Evolutionary conservation across 92 coral and sea anemone species (phyloP).

Genomic region (Blastomussa wellsi): DNA sequence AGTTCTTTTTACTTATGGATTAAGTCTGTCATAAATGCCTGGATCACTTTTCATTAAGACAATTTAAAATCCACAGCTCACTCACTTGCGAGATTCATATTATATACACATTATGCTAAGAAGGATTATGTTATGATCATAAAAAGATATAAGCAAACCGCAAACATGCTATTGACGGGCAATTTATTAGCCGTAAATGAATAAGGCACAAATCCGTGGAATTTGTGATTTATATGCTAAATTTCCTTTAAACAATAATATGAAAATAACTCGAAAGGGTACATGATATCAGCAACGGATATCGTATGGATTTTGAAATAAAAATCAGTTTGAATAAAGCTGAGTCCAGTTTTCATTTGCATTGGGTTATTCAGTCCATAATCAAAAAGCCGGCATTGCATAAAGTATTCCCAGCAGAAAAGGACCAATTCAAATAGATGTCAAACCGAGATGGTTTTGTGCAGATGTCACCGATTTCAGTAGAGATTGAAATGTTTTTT

Average conservation of each 20-base stretch:
- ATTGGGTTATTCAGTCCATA: background rate
- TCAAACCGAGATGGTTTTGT: constrained; percentile 5
- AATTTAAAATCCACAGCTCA: background rate
- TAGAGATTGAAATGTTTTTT: background rate
- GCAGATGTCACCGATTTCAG: background rate
- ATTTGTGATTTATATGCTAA: constrained; percentile 12
- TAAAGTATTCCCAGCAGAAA: background rate
- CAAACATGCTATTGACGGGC: background rate
- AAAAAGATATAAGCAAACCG: constrained; percentile 8
- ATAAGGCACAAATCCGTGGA: background rate
- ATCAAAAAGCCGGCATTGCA: background rate
- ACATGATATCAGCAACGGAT: background rate
- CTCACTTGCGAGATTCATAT: background rate
- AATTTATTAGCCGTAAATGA: constrained; percentile 13
- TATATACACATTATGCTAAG: background rate
- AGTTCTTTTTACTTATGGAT: background rate
- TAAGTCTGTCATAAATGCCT: background rate
- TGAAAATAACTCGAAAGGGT: background rate
- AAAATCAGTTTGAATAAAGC: background rate
- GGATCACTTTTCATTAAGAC: background rate
- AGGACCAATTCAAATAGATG: background rate
- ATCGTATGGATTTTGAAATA: background rate
- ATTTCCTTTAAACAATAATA: background rate
- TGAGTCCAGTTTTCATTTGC: background rate
- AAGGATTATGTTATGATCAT: background rate